Base-by-base conservation (phyloP, 2,113 vertebrate genomes). In the Myrmecophaga tridactyla region DNA sequence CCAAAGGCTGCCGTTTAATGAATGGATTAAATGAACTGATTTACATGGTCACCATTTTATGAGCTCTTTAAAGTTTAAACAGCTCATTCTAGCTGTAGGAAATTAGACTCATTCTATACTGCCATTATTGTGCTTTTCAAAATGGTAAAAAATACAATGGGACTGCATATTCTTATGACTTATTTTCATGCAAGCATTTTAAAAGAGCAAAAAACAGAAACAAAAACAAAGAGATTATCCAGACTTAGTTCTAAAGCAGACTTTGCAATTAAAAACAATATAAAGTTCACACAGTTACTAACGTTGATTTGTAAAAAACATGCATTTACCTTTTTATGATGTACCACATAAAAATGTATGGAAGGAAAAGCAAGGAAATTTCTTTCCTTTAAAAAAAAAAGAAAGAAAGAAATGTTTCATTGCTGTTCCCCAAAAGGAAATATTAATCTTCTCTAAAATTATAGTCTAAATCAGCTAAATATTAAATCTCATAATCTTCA, bases 361-460 rank as follows among this genome's bases (percentile, higher is more conserved):
- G 56, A 53, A 80, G 34, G n/a, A 51, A 96, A 92, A 90, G 7
- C 36, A 96, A 87, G 11, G 75, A 87, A 91, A 94, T 58, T 41
- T 27, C 17, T 90, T 84, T 93, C 36, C 43, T 90, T 73, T 41
- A 20, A 80, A 39, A 63, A 53, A 75, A 51, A 51, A 83, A 48
- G 39, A 70, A 23, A 20, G 11, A 48, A 48, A 48, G 46, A 34
- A 80, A 87, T 13, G 48, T 89, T 80, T 56, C 43, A 41, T 93
- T 87, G 46, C 46, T 86, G 27, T 93, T 11, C 14, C 85, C 39
- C 77, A 75, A 84, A 86, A 75, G 62, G 4, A 60, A 87, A 75
- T 67, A 86, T 34, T 63, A 73, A 70, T 62, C 39, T 75, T 76
- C 27, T 76, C 84, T 88, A 95, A 73, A 60, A 83, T 69, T 60